phyloP scores from a whole-genome alignment of 2,113 vertebrate species.

The Onychostruthus taczanowskii region DNA sequence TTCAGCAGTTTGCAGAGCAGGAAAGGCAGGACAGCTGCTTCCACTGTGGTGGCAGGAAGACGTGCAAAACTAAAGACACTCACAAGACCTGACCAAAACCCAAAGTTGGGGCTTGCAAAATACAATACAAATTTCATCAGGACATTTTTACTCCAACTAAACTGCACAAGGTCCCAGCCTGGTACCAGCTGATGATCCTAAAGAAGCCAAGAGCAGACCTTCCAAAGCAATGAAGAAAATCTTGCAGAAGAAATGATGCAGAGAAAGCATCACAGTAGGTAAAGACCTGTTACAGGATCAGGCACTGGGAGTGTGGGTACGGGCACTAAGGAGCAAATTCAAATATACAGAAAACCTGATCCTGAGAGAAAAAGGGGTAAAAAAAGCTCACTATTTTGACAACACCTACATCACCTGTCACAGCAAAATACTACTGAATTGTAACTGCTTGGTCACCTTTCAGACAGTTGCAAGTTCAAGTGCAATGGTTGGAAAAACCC shows the following conservation, averaged over 20 bases:
- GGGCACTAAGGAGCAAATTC: not conserved
- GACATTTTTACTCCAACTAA: not conserved
- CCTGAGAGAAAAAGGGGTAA: not conserved
- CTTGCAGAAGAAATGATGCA: not conserved
- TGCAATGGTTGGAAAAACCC: not conserved
- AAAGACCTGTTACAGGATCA: not conserved
- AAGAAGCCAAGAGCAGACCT: not conserved
- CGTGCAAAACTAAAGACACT: slow-evolving; percentile 11
- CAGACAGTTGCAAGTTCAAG: not conserved
- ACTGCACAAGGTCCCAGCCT: not conserved
- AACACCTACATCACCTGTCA: not conserved
- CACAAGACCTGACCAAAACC: not conserved
- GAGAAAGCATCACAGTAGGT: not conserved
- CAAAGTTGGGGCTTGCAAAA: not conserved
- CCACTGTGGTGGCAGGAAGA: not conserved
- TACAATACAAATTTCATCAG: not conserved
- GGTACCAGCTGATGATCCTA: not conserved
- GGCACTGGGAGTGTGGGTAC: not conserved
- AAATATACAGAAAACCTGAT: not conserved
- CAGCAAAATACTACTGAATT: not conserved
- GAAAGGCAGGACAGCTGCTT: not conserved
- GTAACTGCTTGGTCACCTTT: not conserved
- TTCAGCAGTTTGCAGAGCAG: not conserved
- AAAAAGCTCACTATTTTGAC: not conserved
- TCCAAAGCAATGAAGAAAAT: not conserved